Evolutionary conservation across 53 echinoderm and acorn worm species (phyloP).

Genomic region (Pentamera pediparva): DNA sequence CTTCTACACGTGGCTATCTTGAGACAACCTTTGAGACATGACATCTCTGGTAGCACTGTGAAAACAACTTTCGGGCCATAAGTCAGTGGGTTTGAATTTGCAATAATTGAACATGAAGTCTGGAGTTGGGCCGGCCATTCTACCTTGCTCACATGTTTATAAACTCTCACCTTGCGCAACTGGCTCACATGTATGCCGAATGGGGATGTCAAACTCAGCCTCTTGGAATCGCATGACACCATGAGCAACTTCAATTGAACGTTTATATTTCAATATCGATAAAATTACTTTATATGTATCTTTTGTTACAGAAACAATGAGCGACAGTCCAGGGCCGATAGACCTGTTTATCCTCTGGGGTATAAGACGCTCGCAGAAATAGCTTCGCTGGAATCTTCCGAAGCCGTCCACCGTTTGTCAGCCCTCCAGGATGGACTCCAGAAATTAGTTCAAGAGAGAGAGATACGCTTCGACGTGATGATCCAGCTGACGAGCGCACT

Average conservation of each 20-base stretch:
- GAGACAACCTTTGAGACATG: too few species aligned
- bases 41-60: too few species aligned
- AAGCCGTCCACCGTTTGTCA: constrained; percentile 47
- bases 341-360: constrained; percentile 30
- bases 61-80: too few species aligned
- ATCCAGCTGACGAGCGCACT: constrained; percentile 44
- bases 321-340: not conserved
- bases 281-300: not conserved
- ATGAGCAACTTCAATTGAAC: not conserved
- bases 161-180: too few species aligned
- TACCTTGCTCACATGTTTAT: too few species aligned
- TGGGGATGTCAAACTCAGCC: too few species aligned
- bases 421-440: constrained; percentile 56
- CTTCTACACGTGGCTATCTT: too few species aligned
- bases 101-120: too few species aligned
- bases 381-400: constrained; percentile 36
- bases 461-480: constrained; percentile 64
- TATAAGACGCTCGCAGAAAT: constrained; percentile 55
- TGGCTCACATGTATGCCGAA: too few species aligned
- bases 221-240: too few species aligned
- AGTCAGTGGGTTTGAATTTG: too few species aligned
- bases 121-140: too few species aligned
- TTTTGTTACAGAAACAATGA: not conserved
- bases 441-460: constrained; percentile 47
- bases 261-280: not conserved